Conservation (phyloP, 2,888 invertebrate species). For the Oscheius sp. region DNA sequence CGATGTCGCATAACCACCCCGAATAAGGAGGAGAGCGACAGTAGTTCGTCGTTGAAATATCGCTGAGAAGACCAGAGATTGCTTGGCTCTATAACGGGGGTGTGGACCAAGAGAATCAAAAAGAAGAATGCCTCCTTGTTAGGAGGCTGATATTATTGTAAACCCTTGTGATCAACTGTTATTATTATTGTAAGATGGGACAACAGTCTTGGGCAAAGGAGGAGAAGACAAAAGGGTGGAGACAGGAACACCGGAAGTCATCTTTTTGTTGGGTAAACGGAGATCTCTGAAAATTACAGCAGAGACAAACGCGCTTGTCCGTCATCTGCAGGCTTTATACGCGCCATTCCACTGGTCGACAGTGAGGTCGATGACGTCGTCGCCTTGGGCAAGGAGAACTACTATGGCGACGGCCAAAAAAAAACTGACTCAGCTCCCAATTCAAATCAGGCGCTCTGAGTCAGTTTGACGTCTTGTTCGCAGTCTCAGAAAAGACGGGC, state of each 20-base stretch:
- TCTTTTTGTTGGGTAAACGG: not conserved
- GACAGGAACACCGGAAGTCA: not conserved
- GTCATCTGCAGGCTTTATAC: constrained; percentile 7
- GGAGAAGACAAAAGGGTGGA: not conserved
- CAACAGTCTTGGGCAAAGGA: not conserved
- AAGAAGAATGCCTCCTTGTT: not conserved
- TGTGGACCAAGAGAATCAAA: not conserved
- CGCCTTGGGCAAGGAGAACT: too few relatives aligned
- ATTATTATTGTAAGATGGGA: not conserved
- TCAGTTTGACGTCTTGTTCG: not conserved
- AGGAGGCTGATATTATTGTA: not conserved
- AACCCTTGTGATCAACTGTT: too few relatives aligned
- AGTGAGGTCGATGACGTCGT: not conserved
- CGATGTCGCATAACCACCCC: not conserved
- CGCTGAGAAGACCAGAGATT: too few relatives aligned
- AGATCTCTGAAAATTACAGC: not conserved
- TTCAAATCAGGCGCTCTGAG: too few relatives aligned
- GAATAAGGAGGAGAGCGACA: too few relatives aligned
- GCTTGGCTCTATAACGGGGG: not conserved
- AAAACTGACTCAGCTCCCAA: too few relatives aligned
- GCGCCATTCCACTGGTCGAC: not conserved
- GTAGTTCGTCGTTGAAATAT: too few relatives aligned
- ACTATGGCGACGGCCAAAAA: too few relatives aligned
- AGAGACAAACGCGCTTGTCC: not conserved
- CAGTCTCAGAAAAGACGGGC: not conserved